Conservation (phyloP, 2,888 invertebrate species). For the Melinaea marsaeus region DNA sequence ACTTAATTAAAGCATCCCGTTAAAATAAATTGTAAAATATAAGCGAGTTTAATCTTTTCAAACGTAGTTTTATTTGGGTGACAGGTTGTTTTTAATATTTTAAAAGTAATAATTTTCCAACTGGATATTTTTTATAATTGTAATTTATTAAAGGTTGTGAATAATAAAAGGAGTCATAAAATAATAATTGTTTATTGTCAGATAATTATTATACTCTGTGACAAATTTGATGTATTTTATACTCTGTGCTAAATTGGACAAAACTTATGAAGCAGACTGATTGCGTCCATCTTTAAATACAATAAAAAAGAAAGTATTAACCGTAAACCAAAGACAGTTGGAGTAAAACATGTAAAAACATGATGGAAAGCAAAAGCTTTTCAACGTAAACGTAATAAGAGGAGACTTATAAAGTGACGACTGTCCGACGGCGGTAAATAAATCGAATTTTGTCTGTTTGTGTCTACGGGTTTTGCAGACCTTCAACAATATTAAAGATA, state of each 20-base stretch:
- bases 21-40: too few species aligned
- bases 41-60: too few species aligned
- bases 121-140: too few species aligned
- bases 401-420: constrained; percentile 32
- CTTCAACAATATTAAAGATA: constrained; percentile 7
- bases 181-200: too few species aligned
- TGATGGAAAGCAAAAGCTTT: constrained; percentile 26
- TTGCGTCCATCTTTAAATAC: background rate
- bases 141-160: too few species aligned
- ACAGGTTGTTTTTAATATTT: too few species aligned
- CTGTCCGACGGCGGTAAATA: constrained; percentile 38
- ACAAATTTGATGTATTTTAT: too few species aligned
- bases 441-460: constrained; percentile 46
- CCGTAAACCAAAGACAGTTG: constrained; percentile 20
- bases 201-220: too few species aligned
- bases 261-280: background rate
- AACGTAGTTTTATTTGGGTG: too few species aligned
- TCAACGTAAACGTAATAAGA: constrained; percentile 36
- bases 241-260: background rate
- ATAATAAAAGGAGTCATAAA: too few species aligned
- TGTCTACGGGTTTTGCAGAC: constrained; percentile 31
- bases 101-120: too few species aligned
- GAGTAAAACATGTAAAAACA: constrained; percentile 34
- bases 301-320: constrained; percentile 13
- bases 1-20: too few species aligned